Evolutionary conservation across 2,888 invertebrate genomes (phyloP).

Genomic region (Limenitis camilla): DNA sequence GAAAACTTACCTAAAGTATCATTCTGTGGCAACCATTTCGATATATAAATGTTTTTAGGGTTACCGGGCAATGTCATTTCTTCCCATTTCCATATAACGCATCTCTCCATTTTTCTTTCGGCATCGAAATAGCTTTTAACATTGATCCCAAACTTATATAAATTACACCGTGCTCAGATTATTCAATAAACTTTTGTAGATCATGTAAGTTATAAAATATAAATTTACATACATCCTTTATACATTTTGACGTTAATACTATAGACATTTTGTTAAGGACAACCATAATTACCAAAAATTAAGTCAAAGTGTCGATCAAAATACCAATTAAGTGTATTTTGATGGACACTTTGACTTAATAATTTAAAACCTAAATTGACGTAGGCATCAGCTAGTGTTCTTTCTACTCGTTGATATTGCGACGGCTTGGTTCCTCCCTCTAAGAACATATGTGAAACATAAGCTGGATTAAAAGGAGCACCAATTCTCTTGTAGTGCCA

Average conservation of each 20-base stretch:
- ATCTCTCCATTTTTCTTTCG: slow-evolving; percentile 71
- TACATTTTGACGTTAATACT: slow-evolving; percentile 76
- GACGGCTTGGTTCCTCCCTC: slow-evolving; percentile 64
- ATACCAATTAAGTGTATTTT: slow-evolving; percentile 43
- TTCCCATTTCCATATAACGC: slow-evolving; percentile 85
- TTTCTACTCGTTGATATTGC: slow-evolving; percentile 63
- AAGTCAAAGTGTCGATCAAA: slow-evolving; percentile 77
- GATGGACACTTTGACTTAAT: slow-evolving; percentile 35
- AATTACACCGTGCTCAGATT: slow-evolving; percentile 78
- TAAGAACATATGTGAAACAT: slow-evolving; percentile 70
- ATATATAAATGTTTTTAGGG: slow-evolving; percentile 72
- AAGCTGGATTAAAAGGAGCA: slow-evolving; percentile 74
- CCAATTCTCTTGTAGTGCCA: slow-evolving; percentile 73
- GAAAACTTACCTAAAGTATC: slow-evolving; percentile 74
- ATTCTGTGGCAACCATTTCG: slow-evolving; percentile 78
- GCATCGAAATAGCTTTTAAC: slow-evolving; percentile 77
- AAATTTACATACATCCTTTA: too few species aligned
- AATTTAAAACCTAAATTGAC: slow-evolving; percentile 34
- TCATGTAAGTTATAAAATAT: too few species aligned
- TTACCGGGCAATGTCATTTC: slow-evolving; percentile 67
- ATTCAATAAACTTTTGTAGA: slow-evolving; percentile 77
- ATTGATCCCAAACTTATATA: slow-evolving; percentile 86
- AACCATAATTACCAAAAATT: slow-evolving; percentile 75
- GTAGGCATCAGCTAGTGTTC: slow-evolving; percentile 43
- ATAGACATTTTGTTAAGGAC: slow-evolving; percentile 74